Evolutionary conservation across 2,113 vertebrate species (phyloP).

Genomic region (Elgaria multicarinata): DNA sequence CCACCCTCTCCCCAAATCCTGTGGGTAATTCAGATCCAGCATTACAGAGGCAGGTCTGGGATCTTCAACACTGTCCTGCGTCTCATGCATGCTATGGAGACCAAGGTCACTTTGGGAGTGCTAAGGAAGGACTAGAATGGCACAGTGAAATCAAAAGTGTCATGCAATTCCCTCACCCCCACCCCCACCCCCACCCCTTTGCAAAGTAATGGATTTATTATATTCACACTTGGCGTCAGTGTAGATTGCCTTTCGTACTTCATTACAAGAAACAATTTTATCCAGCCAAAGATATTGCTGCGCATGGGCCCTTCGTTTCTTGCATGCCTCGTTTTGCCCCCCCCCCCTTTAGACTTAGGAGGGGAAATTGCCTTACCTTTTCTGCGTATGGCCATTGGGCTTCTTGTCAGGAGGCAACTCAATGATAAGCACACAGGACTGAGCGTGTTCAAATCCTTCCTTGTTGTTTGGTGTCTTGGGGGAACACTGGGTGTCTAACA

Average conservation of each 20-base stretch:
- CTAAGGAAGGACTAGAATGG: background rate
- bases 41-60: slow-evolving; percentile 54
- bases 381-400: slow-evolving; percentile 90
- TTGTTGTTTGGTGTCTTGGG: slow-evolving; percentile 96
- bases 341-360: background rate
- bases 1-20: background rate
- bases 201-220: background rate
- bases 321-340: background rate
- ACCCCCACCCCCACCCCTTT: background rate
- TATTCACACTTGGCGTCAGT: background rate
- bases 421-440: slow-evolving; percentile 96
- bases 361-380: slow-evolving; percentile 79
- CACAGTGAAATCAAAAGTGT: background rate
- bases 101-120: background rate
- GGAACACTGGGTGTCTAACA: slow-evolving; percentile 95
- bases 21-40: slow-evolving; percentile 8
- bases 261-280: background rate
- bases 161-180: slow-evolving; percentile 12
- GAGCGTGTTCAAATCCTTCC: slow-evolving; percentile 97
- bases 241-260: background rate
- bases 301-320: background rate
- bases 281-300: background rate
- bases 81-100: slow-evolving; percentile 4
- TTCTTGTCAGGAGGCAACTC: slow-evolving; percentile 92
- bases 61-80: slow-evolving; percentile 23